Base-by-base conservation (phyloP, 2,888 invertebrate genomes). In the Celastrina argiolus region DNA sequence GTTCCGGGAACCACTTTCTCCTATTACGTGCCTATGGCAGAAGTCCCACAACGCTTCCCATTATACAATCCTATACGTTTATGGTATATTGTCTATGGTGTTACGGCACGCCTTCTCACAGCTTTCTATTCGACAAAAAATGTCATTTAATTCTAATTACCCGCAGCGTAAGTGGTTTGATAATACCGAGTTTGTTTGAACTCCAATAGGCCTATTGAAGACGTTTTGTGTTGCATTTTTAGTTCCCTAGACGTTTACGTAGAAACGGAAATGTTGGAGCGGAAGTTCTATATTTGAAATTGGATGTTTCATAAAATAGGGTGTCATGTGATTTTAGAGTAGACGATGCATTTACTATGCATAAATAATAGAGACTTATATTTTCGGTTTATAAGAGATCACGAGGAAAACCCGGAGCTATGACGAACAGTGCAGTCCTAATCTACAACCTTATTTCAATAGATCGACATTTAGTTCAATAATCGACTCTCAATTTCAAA, bases 91-190 rank as follows among this genome's bases (percentile, higher is more conserved):
- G 59, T 59, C 59, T 34, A 59, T 59, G 59, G 59, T 8, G 22
- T 61, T 61, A 61, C 61, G 61, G 34, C 61, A 61, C 36, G 36
- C 61, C 22, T 36, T 61, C 61, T 61, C 61, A 61, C 61, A 61
- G 39, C 61, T 61, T 61, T 61, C 61, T 39, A 61, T 22, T 61
- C 22, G 39, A 61, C 61, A 61, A 61, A 61, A 61, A 61, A 39
- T 36, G 39, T 61, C 36, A 22, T 39, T 61, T 61, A 39, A 12
- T 61, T 39, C 39, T 61, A 61, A 61, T 61, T 61, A 36, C 61
- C 59, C 5, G 31, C 61, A 39, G 18, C 51, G 22, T 51, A 26
- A 61, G 61, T 39, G 39, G 22, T 61, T 61, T 61, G n/a, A 59
- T 59, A 61, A 36, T 61, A 22, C 7, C 61, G 7, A 10, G 36